Evolutionary conservation across 2,113 vertebrate species (phyloP).

Genomic region (Lepus europaeus): DNA sequence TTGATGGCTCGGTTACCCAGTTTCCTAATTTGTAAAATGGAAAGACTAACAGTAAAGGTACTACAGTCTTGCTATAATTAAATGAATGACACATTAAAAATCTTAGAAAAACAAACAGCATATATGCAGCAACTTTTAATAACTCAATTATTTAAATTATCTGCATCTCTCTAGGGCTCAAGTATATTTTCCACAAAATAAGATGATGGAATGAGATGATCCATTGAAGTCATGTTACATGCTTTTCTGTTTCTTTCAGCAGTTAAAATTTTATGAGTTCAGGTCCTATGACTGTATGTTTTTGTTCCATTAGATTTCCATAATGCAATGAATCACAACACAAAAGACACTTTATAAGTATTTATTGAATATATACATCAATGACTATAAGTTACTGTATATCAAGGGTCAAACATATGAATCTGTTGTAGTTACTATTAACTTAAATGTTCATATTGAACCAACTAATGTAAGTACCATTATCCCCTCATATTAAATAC

Average conservation of each 20-base stretch:
- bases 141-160: slow-evolving; percentile 27
- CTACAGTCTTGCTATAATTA: not conserved
- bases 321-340: slow-evolving; percentile 30
- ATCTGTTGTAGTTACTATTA: not conserved
- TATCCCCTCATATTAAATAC: not conserved
- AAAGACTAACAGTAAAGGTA: not conserved
- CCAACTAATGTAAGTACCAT: not conserved
- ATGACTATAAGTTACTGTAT: not conserved
- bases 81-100: not conserved
- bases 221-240: not conserved
- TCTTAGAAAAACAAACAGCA: not conserved
- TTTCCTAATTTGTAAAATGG: not conserved
- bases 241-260: not conserved
- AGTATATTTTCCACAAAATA: slow-evolving; percentile 39
- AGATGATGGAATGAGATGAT: slow-evolving; percentile 17
- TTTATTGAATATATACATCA: not conserved
- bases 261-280: not conserved
- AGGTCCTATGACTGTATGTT: not conserved
- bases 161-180: not conserved
- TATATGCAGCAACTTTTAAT: not conserved
- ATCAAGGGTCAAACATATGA: not conserved
- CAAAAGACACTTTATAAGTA: not conserved
- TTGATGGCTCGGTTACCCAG: not conserved
- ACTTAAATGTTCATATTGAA: slow-evolving; percentile 20
- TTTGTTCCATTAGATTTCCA: not conserved